These are phyloP conservation scores for Typhlomys cinereus DNA, from an alignment of 2,113 vertebrate genomes.

Conservation along the genomic window DNA sequence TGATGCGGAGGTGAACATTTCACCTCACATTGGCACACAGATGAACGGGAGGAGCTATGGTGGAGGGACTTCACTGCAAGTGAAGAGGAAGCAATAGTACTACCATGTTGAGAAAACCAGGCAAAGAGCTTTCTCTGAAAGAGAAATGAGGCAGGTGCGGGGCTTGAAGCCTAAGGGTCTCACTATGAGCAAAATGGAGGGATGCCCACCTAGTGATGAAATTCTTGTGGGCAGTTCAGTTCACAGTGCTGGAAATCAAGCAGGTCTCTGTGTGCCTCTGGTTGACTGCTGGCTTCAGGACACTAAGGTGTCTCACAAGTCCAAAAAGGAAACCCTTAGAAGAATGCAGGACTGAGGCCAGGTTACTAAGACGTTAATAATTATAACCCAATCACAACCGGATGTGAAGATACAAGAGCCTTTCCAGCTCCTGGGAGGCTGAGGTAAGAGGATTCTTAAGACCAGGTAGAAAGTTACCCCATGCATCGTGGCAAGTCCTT, in stretches of 20 bases:
- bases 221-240: not conserved
- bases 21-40: not conserved
- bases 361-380: not conserved
- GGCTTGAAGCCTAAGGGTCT: not conserved
- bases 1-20: not conserved
- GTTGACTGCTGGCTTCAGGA: not conserved
- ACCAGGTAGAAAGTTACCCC: not conserved
- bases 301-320: not conserved
- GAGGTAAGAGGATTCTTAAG: too few species aligned
- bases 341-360: not conserved
- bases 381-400: not conserved
- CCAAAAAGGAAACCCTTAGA: slow-evolving; percentile 3
- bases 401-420: too few species aligned
- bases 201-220: not conserved
- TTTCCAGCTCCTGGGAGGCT: not conserved
- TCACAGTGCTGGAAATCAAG: not conserved
- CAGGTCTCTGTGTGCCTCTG: not conserved
- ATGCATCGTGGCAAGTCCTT: not conserved
- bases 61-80: not conserved
- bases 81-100: not conserved
- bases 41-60: not conserved
- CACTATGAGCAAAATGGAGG: not conserved
- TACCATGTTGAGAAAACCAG: not conserved
- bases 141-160: not conserved
- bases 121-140: not conserved